Conservation (phyloP, 2,113 vertebrate genomes). For the Spizaetus ornatus region DNA sequence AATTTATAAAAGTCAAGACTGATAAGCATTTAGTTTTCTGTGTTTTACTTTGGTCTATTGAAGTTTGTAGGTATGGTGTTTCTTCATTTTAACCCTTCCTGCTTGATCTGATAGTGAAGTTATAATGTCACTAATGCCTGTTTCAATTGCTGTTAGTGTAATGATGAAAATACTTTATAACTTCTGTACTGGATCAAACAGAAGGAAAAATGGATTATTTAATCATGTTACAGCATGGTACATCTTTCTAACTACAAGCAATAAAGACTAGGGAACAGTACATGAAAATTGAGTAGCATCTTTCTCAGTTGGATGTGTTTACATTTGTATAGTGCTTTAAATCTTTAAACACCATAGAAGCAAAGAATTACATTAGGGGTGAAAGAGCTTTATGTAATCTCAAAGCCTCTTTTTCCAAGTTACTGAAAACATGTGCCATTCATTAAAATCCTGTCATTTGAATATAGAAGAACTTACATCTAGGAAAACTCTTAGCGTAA, state of each 20-base stretch:
- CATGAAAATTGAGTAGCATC: neutral
- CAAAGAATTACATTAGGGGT: neutral
- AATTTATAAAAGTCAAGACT: neutral
- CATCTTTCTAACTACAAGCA: neutral
- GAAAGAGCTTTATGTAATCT: neutral
- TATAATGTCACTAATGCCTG: neutral
- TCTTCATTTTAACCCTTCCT: constrained; percentile 15
- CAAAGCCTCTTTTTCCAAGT: neutral
- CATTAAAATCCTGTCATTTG: neutral
- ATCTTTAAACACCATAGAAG: neutral
- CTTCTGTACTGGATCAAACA: neutral
- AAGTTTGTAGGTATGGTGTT: neutral
- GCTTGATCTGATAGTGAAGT: neutral
- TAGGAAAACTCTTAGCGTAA: neutral
- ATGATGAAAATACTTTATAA: neutral
- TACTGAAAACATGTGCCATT: neutral
- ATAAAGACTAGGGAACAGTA: neutral
- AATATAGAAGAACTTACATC: neutral
- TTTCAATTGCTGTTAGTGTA: neutral
- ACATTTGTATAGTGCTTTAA: neutral
- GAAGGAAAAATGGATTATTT: neutral
- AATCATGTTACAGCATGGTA: neutral
- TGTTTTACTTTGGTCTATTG: neutral
- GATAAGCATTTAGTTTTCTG: neutral
- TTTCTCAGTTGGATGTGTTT: neutral